These are phyloP conservation scores for Mesodorylaimus sp. DNA, from an alignment of 2,888 invertebrate species.

Conservation along the genomic window DNA sequence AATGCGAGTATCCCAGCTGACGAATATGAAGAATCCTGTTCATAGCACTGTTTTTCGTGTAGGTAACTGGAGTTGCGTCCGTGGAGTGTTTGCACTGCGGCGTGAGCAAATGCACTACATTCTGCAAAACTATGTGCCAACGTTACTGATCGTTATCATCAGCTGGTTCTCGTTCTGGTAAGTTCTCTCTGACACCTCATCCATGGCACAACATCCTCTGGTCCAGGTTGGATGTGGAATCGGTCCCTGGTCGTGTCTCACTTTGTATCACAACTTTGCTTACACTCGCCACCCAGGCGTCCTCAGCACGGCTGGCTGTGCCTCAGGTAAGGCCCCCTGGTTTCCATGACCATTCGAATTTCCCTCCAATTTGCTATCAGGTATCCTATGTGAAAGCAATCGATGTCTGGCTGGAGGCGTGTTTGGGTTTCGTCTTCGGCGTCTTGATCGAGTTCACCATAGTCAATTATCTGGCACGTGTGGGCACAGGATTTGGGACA, in stretches of 20 bases:
- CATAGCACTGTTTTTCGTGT: not conserved
- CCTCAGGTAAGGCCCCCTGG: slow-evolving; percentile 7
- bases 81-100: slow-evolving; percentile 1
- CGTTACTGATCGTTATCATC: slow-evolving; percentile 8
- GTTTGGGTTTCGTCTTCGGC: slow-evolving; percentile 10
- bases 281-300: slow-evolving; percentile 10
- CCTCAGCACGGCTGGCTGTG: slow-evolving; percentile 9
- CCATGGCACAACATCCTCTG: too few species aligned
- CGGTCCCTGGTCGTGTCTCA: slow-evolving; percentile 9
- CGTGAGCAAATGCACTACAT: slow-evolving; percentile 7
- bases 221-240: slow-evolving; percentile 10
- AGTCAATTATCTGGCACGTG: slow-evolving; percentile 9
- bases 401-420: slow-evolving; percentile 11
- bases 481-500: too few species aligned
- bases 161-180: slow-evolving; percentile 11
- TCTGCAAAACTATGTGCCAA: slow-evolving; percentile 6
- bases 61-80: slow-evolving; percentile 6
- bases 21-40: too few species aligned
- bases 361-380: not conserved
- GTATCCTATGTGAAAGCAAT: slow-evolving; percentile 11
- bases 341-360: not conserved
- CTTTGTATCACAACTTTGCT: slow-evolving; percentile 11
- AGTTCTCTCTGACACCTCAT: too few species aligned
- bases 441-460: slow-evolving; percentile 10
- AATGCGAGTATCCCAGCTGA: too few species aligned